Percentiles rank a stretch among this genome's conserved stretches.
phyloP scores from a whole-genome alignment of 2,888 invertebrate genomes.

The Agrochola lychnidis region DNA sequence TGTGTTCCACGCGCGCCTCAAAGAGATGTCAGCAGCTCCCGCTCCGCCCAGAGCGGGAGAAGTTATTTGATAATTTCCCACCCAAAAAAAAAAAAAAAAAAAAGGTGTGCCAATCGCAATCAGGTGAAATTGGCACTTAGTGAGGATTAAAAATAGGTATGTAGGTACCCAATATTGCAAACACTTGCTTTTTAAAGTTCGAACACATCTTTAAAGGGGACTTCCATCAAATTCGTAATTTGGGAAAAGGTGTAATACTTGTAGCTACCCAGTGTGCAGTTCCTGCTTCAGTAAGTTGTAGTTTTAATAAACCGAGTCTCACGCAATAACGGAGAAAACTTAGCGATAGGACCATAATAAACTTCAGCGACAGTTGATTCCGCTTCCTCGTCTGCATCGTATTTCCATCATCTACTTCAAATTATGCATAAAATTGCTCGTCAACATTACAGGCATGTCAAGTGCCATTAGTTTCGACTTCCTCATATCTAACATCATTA shows the following conservation, averaged over 20 bases:
- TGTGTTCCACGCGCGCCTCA: no score
- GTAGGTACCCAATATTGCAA: neutral
- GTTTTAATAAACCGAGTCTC: neutral
- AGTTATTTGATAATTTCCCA: no score
- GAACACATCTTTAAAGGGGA: neutral
- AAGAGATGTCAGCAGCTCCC: no score
- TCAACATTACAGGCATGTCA: slow-evolving; percentile 47
- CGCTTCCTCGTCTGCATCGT: slow-evolving; percentile 42
- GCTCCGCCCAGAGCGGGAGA: no score
- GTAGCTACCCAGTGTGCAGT: neutral
- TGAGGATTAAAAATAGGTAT: no score
- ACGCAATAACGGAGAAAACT: neutral
- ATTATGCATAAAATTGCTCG: slow-evolving; percentile 52
- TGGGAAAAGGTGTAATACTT: neutral
- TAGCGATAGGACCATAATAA: slow-evolving; percentile 15
- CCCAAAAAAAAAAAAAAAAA: no score
- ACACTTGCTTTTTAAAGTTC: neutral
- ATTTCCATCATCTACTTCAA: slow-evolving; percentile 39
- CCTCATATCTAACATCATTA: slow-evolving; percentile 56
- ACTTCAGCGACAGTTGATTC: slow-evolving; percentile 20
- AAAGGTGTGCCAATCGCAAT: no score
- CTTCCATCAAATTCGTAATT: neutral
- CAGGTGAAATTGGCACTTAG: no score
- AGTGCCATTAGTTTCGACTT: slow-evolving; percentile 54
- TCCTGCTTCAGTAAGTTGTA: neutral